Base-by-base conservation (phyloP, 2,888 invertebrate species). In the Mesorhabditis spiculigera region DNA sequence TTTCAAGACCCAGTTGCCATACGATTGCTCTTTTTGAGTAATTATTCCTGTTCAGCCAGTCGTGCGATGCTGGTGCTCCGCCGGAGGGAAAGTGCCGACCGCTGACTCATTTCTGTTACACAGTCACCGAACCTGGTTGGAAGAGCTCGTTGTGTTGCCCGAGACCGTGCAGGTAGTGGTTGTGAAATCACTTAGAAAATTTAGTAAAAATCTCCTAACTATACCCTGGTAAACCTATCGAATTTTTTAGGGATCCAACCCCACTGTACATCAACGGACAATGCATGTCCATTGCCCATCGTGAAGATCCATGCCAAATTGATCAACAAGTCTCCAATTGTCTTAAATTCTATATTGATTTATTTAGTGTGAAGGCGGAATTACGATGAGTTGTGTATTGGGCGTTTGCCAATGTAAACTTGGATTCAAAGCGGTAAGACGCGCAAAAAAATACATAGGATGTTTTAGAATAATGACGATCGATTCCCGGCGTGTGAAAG, bases 81-180 rank as follows among this genome's bases (percentile, higher is more conserved):
- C 80, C 79, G 16, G 85, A 85, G 44, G 74, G 81, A 13, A 84
- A 82, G 71, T 84, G 86, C 66, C 78, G 85, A 10, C 81, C 80
- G 8, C 76, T 84, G 43, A 86, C 86, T n/a, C 86, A 86, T 71
- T 85, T 82, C 73, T 86, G 86, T 68, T 82, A 84, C 69, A 75
- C 80, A 5, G 76, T 80, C 66, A 78, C 71, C 58, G 78, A 78
- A 66, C 80, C 80, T 16, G 80, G 80, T 73, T 76, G 43, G 58
- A 50, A 50, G n/a, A 66, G 68, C 16, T 28, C 13, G n/a, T 13
- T 66, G 4, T 13, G 16, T 44, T 68, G 62, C 42, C 8, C n/a
- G 62, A 44, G 42, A 28, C 64, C 64, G 42, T 64, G 16, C 28
- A 64, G 16, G 63, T 13, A n/a, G 10, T 13, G n/a, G 58, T 2